phyloP scores from a whole-genome alignment of 2,888 invertebrate genomes.

The Athalia rosae region DNA sequence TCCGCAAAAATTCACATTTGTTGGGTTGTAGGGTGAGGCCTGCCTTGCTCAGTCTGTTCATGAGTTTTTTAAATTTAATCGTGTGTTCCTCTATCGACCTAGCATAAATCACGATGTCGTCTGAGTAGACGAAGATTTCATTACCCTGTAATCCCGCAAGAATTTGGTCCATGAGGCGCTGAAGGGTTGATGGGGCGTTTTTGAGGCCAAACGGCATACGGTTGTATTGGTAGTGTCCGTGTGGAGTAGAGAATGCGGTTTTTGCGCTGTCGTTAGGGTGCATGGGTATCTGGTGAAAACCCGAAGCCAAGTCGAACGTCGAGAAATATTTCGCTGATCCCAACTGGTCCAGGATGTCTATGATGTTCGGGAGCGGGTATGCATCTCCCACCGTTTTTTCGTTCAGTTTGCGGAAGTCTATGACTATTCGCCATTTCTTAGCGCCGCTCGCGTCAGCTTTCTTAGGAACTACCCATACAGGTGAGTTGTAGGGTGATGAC shows the following conservation, averaged over 20 bases:
- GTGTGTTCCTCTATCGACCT: no score
- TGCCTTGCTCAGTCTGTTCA: no score
- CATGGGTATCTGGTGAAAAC: constrained; percentile 13
- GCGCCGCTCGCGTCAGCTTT: background rate
- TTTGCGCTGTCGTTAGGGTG: background rate
- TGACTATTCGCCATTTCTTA: constrained; percentile 2
- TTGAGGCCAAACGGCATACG: no score
- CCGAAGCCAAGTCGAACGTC: constrained; percentile 3
- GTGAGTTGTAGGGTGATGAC: background rate
- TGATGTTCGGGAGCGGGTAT: constrained; percentile 4
- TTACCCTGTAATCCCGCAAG: no score
- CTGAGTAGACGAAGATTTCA: no score
- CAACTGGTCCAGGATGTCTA: background rate
- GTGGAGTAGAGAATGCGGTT: constrained; percentile 1
- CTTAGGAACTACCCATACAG: background rate
- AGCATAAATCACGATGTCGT: no score
- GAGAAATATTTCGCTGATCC: constrained; percentile 12
- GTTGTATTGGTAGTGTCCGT: no score
- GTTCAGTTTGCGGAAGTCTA: background rate
- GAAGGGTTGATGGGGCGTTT: no score
- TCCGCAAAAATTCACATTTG: no score
- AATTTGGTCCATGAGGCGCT: no score
- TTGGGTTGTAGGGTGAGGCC: no score
- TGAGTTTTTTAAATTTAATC: no score
- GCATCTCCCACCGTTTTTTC: constrained; percentile 8